Conservation (phyloP, 1,140 invertebrate species). For the Ctenoplectra terminalis region DNA sequence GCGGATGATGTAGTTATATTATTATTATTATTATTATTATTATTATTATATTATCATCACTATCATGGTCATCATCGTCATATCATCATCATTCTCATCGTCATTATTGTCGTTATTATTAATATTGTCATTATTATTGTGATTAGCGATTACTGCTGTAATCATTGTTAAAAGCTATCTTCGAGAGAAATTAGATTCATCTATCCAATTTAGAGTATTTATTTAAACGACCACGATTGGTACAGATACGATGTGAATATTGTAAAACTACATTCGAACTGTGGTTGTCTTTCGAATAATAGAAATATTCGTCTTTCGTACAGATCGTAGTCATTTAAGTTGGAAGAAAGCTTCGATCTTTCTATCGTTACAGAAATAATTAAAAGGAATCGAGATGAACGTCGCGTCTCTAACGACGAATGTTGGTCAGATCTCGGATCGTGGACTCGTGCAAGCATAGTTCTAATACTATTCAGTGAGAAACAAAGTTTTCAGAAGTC, state of each 20-base stretch:
- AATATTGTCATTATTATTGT: constrained; percentile 42
- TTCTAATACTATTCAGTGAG: background rate
- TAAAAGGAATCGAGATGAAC: background rate
- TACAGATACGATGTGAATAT: background rate
- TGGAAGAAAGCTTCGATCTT: background rate
- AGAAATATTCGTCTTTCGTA: constrained; percentile 30
- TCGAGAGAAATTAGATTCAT: constrained; percentile 23
- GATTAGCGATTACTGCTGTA: constrained; percentile 46
- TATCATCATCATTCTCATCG: background rate
- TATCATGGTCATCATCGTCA: background rate
- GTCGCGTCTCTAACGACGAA: background rate
- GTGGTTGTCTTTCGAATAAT: constrained; percentile 18
- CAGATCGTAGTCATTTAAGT: constrained; percentile 6
- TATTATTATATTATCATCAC: constrained; percentile 2
- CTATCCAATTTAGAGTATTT: constrained; percentile 26
- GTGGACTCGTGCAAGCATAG: background rate
- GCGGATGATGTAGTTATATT: constrained; percentile 39
- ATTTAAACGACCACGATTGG: constrained; percentile 33
- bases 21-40: constrained; percentile 35
- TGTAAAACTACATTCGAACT: constrained; percentile 12
- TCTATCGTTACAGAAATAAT: background rate
- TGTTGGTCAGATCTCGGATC: background rate
- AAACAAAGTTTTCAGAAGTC: constrained; percentile 2
- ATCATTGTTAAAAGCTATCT: constrained; percentile 47
- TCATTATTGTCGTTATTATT: constrained; percentile 25